These are phyloP conservation scores for Timema cristinae DNA, from an alignment of 2,888 invertebrate species.

Conservation along the genomic window DNA sequence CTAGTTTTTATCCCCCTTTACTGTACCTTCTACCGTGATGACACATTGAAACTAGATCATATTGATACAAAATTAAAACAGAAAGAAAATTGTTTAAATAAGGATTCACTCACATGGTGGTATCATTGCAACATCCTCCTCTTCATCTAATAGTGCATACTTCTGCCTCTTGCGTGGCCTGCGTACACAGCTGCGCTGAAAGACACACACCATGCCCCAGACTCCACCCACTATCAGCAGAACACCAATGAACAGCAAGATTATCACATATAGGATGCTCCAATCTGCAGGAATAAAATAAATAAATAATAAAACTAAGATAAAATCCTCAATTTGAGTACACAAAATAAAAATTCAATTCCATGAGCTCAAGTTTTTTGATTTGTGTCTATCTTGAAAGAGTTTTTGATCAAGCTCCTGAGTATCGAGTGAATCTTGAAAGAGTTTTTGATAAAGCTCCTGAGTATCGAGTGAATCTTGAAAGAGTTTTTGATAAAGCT, in stretches of 20 bases:
- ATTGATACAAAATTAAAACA: too few species aligned
- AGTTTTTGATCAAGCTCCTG: too few species aligned
- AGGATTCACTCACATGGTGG: constrained; percentile 37
- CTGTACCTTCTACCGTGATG: too few species aligned
- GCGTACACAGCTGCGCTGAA: constrained; percentile 52
- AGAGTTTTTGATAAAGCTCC: too few species aligned
- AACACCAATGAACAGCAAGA: constrained; percentile 58
- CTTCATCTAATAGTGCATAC: constrained; percentile 68
- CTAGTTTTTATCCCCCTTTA: neutral
- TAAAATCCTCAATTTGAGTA: too few species aligned
- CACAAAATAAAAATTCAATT: too few species aligned
- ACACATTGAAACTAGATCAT: constrained; percentile 33
- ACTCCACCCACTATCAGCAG: constrained; percentile 58
- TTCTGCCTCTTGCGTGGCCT: constrained; percentile 52
- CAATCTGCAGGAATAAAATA: constrained; percentile 59
- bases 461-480: too few species aligned
- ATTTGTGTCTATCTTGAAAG: too few species aligned
- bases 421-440: too few species aligned
- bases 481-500: too few species aligned
- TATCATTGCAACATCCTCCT: constrained; percentile 52
- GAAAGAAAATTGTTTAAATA: constrained; percentile 41
- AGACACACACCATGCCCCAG: constrained; percentile 63
- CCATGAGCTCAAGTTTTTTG: too few species aligned
- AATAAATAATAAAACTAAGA: too few species aligned
- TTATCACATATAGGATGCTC: constrained; percentile 89